A percentile compares a stretch with the other conserved stretches of the same genome.
These are phyloP conservation scores for Ophioninae sp. DNA, from an alignment of 2,888 invertebrate genomes.

Conservation along the genomic window DNA sequence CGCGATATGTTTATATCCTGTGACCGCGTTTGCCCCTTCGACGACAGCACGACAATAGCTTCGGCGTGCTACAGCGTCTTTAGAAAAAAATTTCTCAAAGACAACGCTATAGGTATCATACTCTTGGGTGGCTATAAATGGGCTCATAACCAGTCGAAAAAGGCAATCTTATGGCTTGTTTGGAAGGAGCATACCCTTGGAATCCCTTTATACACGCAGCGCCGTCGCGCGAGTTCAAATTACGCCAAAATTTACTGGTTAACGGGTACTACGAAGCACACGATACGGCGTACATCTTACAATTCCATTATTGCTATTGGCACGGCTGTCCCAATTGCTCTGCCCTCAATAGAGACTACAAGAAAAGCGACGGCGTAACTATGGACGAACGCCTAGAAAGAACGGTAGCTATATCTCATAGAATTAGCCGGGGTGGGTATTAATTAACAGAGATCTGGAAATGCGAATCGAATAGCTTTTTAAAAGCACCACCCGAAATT, in stretches of 20 bases:
- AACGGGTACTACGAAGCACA: slow-evolving; percentile 28
- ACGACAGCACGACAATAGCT: too few relatives aligned
- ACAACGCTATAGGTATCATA: too few relatives aligned
- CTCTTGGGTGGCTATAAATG: too few relatives aligned
- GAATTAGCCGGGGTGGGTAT: not conserved
- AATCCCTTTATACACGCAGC: not conserved
- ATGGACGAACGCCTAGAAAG: slow-evolving; percentile 3
- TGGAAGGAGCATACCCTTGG: too few relatives aligned
- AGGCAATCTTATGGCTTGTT: too few relatives aligned
- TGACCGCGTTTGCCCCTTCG: too few relatives aligned
- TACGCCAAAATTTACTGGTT: slow-evolving; percentile 23
- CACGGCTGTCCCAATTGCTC: slow-evolving; percentile 39
- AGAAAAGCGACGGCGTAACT: not conserved
- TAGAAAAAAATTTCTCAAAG: too few relatives aligned
- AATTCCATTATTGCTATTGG: slow-evolving; percentile 55
- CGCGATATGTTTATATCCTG: too few relatives aligned
- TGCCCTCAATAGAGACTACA: not conserved
- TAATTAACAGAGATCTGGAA: slow-evolving; percentile 52
- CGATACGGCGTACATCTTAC: slow-evolving; percentile 23
- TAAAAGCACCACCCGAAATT: not conserved
- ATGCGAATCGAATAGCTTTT: slow-evolving; percentile 40
- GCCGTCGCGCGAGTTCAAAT: not conserved
- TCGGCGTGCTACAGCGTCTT: too few relatives aligned
- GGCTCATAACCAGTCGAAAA: too few relatives aligned
- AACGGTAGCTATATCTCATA: not conserved